Conservation (phyloP, 2,113 vertebrate genomes). For the Salvelinus namaycush region DNA sequence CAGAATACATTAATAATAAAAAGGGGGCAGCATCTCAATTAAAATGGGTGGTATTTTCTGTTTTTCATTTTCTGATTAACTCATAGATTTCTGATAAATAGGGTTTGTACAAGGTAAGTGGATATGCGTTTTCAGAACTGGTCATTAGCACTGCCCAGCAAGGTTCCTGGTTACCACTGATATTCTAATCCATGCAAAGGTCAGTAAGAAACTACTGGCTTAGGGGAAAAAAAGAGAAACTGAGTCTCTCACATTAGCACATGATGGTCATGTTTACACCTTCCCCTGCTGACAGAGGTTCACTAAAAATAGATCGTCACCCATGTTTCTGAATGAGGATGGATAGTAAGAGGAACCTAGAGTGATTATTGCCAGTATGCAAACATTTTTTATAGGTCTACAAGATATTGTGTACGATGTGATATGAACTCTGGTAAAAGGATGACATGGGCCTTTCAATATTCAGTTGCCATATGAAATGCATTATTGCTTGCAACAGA, state of each 20-base stretch:
- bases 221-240: constrained; percentile 64
- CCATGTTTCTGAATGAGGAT: no score
- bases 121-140: background rate
- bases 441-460: no score
- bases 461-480: background rate
- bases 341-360: background rate
- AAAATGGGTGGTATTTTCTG: background rate
- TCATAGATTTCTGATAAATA: no score
- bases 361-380: background rate
- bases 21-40: background rate
- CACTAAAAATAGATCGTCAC: background rate
- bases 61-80: background rate
- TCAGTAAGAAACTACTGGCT: constrained; percentile 70
- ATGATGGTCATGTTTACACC: constrained; percentile 22
- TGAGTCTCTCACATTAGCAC: constrained; percentile 34
- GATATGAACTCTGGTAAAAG: no score
- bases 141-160: constrained; percentile 5
- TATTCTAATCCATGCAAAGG: constrained; percentile 73
- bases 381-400: background rate
- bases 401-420: no score
- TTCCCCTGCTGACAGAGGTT: background rate
- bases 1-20: background rate
- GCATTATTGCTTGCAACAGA: background rate
- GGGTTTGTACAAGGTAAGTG: background rate
- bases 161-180: constrained; percentile 57